Conservation (phyloP, 2,113 vertebrate species). For the Amblyornis subalaris region DNA sequence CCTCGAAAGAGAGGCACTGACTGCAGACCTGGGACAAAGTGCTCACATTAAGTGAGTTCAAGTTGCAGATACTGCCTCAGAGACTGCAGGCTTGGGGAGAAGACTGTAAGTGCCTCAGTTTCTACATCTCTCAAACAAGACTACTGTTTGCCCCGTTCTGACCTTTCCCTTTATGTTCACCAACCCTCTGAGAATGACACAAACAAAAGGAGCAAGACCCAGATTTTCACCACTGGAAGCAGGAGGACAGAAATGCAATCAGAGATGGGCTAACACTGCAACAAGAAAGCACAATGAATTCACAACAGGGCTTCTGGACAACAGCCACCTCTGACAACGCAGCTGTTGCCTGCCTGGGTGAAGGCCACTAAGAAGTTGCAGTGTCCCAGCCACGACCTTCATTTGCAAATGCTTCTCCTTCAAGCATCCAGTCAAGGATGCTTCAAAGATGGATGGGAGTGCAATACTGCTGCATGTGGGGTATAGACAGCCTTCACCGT, state of each 20-base stretch:
- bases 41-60: neutral
- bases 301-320: neutral
- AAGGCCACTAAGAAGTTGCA: neutral
- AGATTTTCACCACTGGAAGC: neutral
- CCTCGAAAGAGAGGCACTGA: neutral
- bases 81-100: neutral
- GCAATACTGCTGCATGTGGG: neutral
- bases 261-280: neutral
- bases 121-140: neutral
- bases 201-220: neutral
- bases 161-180: neutral
- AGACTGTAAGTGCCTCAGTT: neutral
- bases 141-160: neutral
- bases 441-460: neutral
- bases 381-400: neutral
- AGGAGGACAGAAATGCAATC: neutral
- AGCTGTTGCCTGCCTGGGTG: neutral
- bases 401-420: neutral
- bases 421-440: conserved; percentile 31
- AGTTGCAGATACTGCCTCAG: neutral
- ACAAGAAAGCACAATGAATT: neutral
- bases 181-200: neutral
- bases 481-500: neutral
- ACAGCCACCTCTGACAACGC: neutral
- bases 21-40: neutral